Percentiles rank a stretch among this genome's conserved stretches.
Evolutionary conservation across 2,888 invertebrate genomes (phyloP).

Genomic region (Steinernema scapterisci): DNA sequence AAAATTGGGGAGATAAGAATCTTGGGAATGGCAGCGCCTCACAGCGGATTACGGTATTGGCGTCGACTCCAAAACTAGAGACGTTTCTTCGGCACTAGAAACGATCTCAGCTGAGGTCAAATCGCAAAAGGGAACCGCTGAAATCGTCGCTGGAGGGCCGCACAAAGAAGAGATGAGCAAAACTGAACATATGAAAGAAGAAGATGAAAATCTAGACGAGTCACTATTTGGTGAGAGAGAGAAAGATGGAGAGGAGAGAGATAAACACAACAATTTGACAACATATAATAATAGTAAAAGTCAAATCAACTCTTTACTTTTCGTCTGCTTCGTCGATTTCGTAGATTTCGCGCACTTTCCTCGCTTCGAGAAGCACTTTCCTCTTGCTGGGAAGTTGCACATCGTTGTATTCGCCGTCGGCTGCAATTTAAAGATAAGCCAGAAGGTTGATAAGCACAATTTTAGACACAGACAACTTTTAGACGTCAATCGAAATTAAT

Average conservation of each 20-base stretch:
- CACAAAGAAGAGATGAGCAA: not conserved
- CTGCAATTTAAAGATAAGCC: slow-evolving; percentile 41
- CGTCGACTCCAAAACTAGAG: no score
- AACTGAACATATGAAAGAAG: not conserved
- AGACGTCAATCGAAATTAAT: no score
- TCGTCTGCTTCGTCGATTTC: slow-evolving; percentile 63
- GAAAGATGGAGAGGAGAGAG: slow-evolving; percentile 11
- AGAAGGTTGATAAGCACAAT: no score
- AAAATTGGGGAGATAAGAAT: no score
- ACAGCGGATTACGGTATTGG: slow-evolving; percentile 27
- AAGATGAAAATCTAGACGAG: slow-evolving; percentile 5
- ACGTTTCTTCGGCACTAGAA: not conserved
- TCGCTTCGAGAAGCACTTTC: slow-evolving; percentile 49
- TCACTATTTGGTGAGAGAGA: slow-evolving; percentile 15
- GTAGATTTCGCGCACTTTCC: slow-evolving; percentile 65
- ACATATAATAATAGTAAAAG: not conserved
- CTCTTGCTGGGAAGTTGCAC: slow-evolving; percentile 54
- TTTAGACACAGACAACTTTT: no score
- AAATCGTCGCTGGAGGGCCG: not conserved
- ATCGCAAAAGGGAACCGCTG: not conserved
- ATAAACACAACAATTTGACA: slow-evolving; percentile 17
- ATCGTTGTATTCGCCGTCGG: slow-evolving; percentile 58
- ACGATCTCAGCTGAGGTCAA: not conserved
- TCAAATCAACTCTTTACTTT: slow-evolving; percentile 49
- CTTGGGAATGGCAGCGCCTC: not conserved